Conservation (phyloP, 2,888 invertebrate genomes). For the Orchesella flavescens region DNA sequence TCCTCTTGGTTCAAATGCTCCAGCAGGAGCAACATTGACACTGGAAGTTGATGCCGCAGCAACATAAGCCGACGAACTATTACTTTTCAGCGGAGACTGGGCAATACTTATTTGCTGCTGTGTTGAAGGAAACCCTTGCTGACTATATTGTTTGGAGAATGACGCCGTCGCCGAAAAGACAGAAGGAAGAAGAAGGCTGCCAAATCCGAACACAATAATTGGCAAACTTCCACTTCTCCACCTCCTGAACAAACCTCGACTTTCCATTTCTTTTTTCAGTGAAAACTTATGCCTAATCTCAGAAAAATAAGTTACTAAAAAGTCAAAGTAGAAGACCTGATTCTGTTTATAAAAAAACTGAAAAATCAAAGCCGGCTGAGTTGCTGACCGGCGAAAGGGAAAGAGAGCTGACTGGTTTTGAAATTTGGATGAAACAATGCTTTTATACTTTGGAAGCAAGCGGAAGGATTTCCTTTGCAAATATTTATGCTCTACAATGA, state of each 20-base stretch:
- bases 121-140: background rate
- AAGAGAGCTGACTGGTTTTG: slow-evolving; percentile 43
- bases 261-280: too few relatives aligned
- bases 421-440: slow-evolving; percentile 36
- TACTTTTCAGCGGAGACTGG: slow-evolving; percentile 3
- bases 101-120: slow-evolving; percentile 31
- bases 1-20: slow-evolving; percentile 50
- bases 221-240: too few relatives aligned
- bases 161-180: slow-evolving; percentile 9
- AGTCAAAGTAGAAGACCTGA: too few relatives aligned
- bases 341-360: background rate
- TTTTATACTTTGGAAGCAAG: slow-evolving; percentile 37
- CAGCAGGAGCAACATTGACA: background rate
- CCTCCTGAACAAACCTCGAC: too few relatives aligned
- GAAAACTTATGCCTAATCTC: too few relatives aligned
- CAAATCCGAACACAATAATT: too few relatives aligned
- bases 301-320: too few relatives aligned
- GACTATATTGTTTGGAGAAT: slow-evolving; percentile 31
- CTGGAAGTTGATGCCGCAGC: background rate
- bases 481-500: too few relatives aligned
- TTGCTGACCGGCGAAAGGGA: slow-evolving; percentile 9
- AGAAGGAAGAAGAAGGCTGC: background rate
- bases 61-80: slow-evolving; percentile 23
- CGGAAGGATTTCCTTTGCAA: slow-evolving; percentile 4
- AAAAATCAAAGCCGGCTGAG: background rate